phyloP scores from a whole-genome alignment of 1,140 invertebrate genomes.

The Ladona fulva region DNA sequence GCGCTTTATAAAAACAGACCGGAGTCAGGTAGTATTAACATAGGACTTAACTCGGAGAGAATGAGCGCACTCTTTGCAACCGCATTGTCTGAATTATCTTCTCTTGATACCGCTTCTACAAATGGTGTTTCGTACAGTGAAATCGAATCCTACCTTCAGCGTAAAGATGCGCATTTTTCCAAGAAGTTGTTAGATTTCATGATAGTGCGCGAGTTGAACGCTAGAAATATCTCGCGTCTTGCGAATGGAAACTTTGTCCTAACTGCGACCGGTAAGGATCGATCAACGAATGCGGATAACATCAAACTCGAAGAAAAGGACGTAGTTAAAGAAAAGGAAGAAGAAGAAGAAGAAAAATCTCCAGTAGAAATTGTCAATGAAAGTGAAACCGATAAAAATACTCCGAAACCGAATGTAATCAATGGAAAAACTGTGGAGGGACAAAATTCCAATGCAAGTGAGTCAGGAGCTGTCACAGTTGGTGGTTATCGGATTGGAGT shows the following conservation, averaged over 20 bases:
- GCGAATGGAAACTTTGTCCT: slow-evolving; percentile 57
- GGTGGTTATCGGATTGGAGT: slow-evolving; percentile 19
- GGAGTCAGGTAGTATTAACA: not conserved
- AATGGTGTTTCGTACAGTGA: slow-evolving; percentile 55
- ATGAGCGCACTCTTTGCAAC: slow-evolving; percentile 46
- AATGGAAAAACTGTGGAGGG: not conserved
- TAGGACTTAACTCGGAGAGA: not conserved
- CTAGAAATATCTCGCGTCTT: slow-evolving; percentile 53
- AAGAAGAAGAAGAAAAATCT: not conserved
- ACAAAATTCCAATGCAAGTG: not conserved
- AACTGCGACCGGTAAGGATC: slow-evolving; percentile 29
- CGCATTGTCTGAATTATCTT: slow-evolving; percentile 55
- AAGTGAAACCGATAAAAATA: slow-evolving; percentile 14
- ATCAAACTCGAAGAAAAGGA: not conserved
- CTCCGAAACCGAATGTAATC: not conserved
- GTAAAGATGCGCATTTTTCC: slow-evolving; percentile 52
- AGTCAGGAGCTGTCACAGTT: slow-evolving; percentile 7
- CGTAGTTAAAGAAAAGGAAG: not conserved
- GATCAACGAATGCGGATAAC: not conserved
- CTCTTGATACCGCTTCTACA: slow-evolving; percentile 57
- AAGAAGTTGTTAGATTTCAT: slow-evolving; percentile 54
- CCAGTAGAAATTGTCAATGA: not conserved
- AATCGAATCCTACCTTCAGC: slow-evolving; percentile 50
- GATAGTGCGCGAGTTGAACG: slow-evolving; percentile 52
- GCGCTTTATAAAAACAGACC: slow-evolving; percentile 38